Base-by-base conservation (phyloP, 2,113 vertebrate species). In the Gnathonemus echidnorhynchus region DNA sequence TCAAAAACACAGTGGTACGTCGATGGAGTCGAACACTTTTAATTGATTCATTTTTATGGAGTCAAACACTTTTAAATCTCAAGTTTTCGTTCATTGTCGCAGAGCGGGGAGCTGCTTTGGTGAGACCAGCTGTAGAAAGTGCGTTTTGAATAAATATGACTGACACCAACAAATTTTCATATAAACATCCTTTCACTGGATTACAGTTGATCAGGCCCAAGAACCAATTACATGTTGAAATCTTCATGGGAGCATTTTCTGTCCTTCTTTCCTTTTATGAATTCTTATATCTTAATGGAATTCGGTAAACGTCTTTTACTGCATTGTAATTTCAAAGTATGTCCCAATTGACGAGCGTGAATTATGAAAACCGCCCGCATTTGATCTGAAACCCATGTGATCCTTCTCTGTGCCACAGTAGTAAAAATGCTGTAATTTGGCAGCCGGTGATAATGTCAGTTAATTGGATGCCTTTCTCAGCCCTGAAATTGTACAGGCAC, bases 181-280 rank as follows among this genome's bases (percentile, higher is more conserved):
- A 46, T 53, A 89, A n/a, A 53, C 24, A 52, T 85, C 50, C 58
- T 58, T 48, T 89, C 74, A 62, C 52, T 56, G 89, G 80, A 89
- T 89, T 86, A 62, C 77, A 89, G 17, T 52, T 62, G 50, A 84
- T 84, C 50, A 85, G 15, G 24, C 80, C 77, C 52, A 62, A 62
- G 42, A 85, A 89, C 83, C 80, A 89, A 85, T 89, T 89, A 58
- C 35, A 84, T 56, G 48, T 42, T 89, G 74, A 83, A 83, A 83
- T 50, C 35, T 89, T 84, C 53, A 74, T n/a, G 83, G 89, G 21
- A 31, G 48, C 53, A 42, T 31, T 74, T 88, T 48, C 27, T 88
- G 9, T 77, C 39, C 31, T 77, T 48, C 8, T 58, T 85, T 89
- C 62, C 50, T 19, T 83, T 56, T 89, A 58, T 49, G 80, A 80